phyloP scores from a whole-genome alignment of 2,113 vertebrate genomes.

The Limnothrissa miodon region DNA sequence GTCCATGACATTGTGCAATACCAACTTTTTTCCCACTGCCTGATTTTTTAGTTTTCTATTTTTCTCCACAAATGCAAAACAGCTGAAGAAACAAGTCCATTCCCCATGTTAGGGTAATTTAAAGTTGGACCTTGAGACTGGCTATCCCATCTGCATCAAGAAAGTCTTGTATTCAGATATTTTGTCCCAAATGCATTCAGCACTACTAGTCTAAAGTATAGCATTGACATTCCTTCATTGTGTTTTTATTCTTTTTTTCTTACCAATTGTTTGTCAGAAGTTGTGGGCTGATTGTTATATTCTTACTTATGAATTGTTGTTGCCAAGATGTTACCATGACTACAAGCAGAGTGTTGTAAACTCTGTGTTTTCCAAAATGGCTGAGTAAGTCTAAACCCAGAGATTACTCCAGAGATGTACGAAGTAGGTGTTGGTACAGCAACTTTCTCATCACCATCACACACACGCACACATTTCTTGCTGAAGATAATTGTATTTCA shows the following conservation, averaged over 20 bases:
- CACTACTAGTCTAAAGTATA: not conserved
- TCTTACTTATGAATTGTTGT: slow-evolving; percentile 1
- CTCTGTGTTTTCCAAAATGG: not conserved
- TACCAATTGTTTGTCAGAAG: not conserved
- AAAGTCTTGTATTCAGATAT: not conserved
- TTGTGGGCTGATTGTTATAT: slow-evolving; percentile 2
- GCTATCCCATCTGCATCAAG: not conserved
- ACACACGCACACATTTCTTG: too few relatives aligned
- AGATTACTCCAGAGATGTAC: too few relatives aligned
- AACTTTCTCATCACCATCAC: too few relatives aligned
- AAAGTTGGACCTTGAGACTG: not conserved
- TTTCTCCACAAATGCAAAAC: not conserved
- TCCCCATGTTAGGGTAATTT: not conserved
- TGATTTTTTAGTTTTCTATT: not conserved
- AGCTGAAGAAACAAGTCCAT: not conserved
- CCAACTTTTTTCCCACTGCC: not conserved
- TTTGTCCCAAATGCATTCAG: not conserved
- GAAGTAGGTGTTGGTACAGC: too few relatives aligned
- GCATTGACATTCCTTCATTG: not conserved
- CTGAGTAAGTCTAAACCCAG: not conserved
- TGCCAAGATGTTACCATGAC: not conserved
- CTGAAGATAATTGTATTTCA: too few relatives aligned
- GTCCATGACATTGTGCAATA: not conserved
- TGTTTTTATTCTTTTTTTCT: not conserved
- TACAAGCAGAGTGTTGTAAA: not conserved